Evolutionary conservation across 2,113 vertebrate species (phyloP).

Genomic region (Blennius ocellaris): DNA sequence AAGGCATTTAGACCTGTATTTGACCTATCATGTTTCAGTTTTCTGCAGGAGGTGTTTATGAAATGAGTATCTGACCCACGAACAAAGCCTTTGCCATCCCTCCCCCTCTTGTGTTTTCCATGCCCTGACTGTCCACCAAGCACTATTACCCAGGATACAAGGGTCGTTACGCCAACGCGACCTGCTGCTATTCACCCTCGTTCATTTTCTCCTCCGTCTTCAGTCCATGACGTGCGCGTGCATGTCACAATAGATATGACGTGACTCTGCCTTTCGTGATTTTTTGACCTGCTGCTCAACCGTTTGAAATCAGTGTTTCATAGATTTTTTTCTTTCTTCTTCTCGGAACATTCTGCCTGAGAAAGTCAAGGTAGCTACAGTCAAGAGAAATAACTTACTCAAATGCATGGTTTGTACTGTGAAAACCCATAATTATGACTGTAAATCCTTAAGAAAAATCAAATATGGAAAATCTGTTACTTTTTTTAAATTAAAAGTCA

Average conservation of each 20-base stretch:
- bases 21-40: conserved; percentile 81
- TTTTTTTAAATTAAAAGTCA: too few species aligned
- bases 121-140: conserved; percentile 41
- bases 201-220: conserved; percentile 29
- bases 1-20: conserved; percentile 82
- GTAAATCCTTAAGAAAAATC: too few species aligned
- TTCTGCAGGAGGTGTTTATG: conserved; percentile 69
- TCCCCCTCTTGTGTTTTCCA: conserved; percentile 3
- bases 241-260: conserved; percentile 36
- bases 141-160: conserved; percentile 26
- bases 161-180: conserved; percentile 16
- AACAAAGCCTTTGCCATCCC: conserved; percentile 58
- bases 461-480: too few species aligned
- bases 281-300: conserved; percentile 71
- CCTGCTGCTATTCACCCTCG: conserved; percentile 15
- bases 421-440: too few species aligned
- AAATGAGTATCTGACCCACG: conserved; percentile 69
- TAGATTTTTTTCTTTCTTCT: too few species aligned
- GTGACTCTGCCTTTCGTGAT: too few species aligned
- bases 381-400: too few species aligned
- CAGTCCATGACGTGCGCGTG: conserved; percentile 25
- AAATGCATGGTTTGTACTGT: too few species aligned
- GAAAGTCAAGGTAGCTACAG: too few species aligned
- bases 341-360: conserved; percentile 24
- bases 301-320: conserved; percentile 48